These are phyloP conservation scores for Bradypodion pumilum DNA, from an alignment of 2,797 vertebrate species.

Conservation along the genomic window DNA sequence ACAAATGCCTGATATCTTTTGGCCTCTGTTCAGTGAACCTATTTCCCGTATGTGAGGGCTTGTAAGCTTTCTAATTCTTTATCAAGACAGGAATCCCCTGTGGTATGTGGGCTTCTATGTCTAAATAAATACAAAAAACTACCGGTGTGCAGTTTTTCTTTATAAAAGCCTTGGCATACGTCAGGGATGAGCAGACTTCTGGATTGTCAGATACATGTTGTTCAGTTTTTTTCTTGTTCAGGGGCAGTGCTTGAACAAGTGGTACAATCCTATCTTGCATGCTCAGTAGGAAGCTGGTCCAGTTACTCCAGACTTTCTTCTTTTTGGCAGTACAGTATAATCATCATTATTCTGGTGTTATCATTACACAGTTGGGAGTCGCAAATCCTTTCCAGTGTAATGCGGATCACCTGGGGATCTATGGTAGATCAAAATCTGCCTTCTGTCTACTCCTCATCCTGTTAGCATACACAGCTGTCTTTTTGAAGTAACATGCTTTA, in stretches of 20 bases:
- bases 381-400: background rate
- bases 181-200: too few relatives aligned
- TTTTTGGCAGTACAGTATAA: background rate
- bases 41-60: background rate
- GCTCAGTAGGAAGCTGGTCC: background rate
- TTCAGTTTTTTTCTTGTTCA: background rate
- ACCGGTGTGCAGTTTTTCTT: background rate
- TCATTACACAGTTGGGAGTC: background rate
- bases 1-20: background rate
- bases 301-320: background rate
- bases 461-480: background rate
- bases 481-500: background rate
- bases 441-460: background rate
- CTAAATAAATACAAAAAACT: background rate
- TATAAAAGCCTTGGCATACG: background rate
- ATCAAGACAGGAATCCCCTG: background rate
- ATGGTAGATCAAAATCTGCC: background rate
- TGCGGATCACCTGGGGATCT: background rate
- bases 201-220: background rate
- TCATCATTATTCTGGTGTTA: background rate
- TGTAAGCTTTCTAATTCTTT: background rate
- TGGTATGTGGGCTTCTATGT: background rate
- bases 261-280: too few relatives aligned
- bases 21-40: conserved; percentile 9
- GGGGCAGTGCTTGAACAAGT: too few relatives aligned